These are phyloP conservation scores for Catajapyx aquilonaris DNA, from an alignment of 1,140 invertebrate species.

Conservation along the genomic window DNA sequence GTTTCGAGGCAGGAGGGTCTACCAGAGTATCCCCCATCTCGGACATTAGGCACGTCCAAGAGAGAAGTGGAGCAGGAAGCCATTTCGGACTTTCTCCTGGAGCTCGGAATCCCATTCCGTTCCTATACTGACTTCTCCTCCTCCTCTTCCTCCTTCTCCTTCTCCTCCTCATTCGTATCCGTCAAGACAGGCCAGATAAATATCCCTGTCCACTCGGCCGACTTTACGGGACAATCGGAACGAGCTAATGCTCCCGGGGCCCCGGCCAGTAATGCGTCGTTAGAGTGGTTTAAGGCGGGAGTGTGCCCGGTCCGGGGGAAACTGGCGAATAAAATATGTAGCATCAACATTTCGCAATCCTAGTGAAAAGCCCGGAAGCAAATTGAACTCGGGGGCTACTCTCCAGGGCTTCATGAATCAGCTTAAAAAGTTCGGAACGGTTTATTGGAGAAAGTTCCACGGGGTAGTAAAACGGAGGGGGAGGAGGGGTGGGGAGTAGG, in stretches of 20 bases:
- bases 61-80: too few species aligned
- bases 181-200: neutral
- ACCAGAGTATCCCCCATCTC: too few species aligned
- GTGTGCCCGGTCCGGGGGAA: neutral
- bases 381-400: conserved; percentile 5
- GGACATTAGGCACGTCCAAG: too few species aligned
- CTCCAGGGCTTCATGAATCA: conserved; percentile 7
- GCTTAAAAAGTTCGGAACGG: conserved; percentile 7
- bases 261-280: neutral
- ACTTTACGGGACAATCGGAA: too few species aligned
- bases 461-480: neutral
- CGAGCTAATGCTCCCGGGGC: too few species aligned
- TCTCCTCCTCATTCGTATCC: neutral
- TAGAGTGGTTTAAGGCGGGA: neutral
- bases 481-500: neutral
- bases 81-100: too few species aligned
- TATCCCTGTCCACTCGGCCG: neutral
- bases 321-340: conserved; percentile 3
- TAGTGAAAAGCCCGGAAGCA: conserved; percentile 3
- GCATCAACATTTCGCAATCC: conserved; percentile 1
- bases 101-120: too few species aligned
- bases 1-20: too few species aligned
- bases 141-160: too few species aligned
- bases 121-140: too few species aligned
- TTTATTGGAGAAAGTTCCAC: conserved; percentile 3